phyloP scores from a whole-genome alignment of 2,113 vertebrate genomes.

The Poeciliopsis turrubarensis region DNA sequence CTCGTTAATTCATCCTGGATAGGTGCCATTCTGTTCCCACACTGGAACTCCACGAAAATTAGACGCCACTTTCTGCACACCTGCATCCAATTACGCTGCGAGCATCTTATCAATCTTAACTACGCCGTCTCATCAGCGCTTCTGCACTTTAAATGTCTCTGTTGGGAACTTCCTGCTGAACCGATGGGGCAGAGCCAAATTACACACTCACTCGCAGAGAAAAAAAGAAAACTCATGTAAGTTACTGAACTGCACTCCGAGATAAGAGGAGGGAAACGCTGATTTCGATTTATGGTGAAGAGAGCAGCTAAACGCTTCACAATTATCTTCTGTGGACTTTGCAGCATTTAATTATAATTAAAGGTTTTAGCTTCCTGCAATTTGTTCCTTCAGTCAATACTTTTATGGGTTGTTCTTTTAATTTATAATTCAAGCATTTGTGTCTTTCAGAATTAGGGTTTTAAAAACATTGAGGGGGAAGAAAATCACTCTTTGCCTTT shows the following conservation, averaged over 20 bases:
- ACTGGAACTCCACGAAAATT: constrained; percentile 29
- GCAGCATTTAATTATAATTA: constrained; percentile 6
- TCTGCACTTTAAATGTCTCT: constrained; percentile 41
- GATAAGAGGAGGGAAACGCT: background rate
- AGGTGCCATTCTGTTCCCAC: constrained; percentile 13
- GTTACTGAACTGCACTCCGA: constrained; percentile 3
- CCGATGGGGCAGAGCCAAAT: constrained; percentile 15
- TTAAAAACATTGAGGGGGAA: background rate
- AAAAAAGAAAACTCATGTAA: background rate
- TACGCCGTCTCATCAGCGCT: constrained; percentile 10
- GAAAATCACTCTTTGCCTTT: background rate
- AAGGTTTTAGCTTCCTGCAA: background rate
- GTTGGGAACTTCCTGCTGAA: constrained; percentile 21
- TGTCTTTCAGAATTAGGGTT: background rate
- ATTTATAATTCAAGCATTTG: background rate
- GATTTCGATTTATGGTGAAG: constrained; percentile 9
- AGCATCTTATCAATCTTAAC: constrained; percentile 22
- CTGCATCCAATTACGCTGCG: constrained; percentile 57
- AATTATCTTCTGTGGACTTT: background rate
- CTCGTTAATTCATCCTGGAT: background rate
- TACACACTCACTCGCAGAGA: constrained; percentile 14
- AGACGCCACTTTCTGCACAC: constrained; percentile 43
- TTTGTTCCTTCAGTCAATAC: background rate
- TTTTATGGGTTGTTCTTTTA: background rate
- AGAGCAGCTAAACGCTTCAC: constrained; percentile 14